A percentile compares a stretch with the other conserved stretches of the same genome.
phyloP scores from a whole-genome alignment of 2,797 vertebrate genomes.

The Heliangelus exortis region DNA sequence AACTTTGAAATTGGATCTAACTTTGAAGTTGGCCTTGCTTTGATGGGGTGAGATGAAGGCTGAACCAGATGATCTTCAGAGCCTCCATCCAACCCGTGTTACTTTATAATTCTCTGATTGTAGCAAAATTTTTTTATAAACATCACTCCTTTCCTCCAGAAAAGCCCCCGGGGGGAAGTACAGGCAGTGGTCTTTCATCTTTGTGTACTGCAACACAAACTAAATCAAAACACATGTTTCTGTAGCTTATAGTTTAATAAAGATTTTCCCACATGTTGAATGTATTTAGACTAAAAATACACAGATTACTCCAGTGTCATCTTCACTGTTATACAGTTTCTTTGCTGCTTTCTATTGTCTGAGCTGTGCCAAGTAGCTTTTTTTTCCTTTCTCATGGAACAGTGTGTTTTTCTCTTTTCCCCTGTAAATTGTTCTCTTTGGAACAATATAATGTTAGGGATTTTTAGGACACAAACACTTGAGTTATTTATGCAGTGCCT shows the following conservation, averaged over 20 bases:
- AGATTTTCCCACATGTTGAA: conserved; percentile 29
- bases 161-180: neutral
- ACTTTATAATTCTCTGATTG: conserved; percentile 7
- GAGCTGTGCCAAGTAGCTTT: neutral
- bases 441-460: neutral
- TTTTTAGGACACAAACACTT: neutral
- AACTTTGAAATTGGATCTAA: neutral
- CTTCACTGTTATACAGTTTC: neutral
- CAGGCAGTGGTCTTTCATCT: conserved; percentile 30
- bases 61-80: neutral
- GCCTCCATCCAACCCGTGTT: neutral
- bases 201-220: neutral
- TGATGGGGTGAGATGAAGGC: neutral
- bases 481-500: neutral
- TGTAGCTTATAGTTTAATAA: conserved; percentile 33
- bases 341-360: conserved; percentile 12
- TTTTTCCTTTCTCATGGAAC: neutral
- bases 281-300: conserved; percentile 37
- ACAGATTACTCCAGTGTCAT: conserved; percentile 16
- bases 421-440: neutral
- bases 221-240: conserved; percentile 58
- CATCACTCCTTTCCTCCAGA: neutral
- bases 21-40: conserved; percentile 17
- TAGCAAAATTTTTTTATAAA: neutral
- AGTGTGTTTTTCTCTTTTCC: neutral